A percentile compares a stretch with the other conserved stretches of the same genome.
Conservation (phyloP, 2,113 vertebrate genomes). For the Scomber scombrus region DNA sequence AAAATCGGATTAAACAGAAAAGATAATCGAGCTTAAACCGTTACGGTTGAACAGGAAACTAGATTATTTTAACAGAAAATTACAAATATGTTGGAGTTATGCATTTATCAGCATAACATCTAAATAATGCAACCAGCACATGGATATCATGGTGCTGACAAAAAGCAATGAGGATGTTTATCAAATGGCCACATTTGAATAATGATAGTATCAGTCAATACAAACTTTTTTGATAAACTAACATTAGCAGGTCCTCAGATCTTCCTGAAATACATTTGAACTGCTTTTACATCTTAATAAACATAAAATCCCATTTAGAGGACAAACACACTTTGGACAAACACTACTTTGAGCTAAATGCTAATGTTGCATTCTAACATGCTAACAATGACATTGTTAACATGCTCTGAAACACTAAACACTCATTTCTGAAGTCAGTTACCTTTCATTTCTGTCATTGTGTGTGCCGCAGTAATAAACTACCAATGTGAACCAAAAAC, state of each 20-base stretch:
- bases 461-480: no score
- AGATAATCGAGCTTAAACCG: slow-evolving; percentile 1
- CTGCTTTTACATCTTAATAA: neutral
- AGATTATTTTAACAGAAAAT: slow-evolving; percentile 15
- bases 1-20: neutral
- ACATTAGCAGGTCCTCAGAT: slow-evolving; percentile 12
- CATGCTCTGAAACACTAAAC: no score
- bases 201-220: slow-evolving; percentile 11
- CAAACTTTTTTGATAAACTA: slow-evolving; percentile 5
- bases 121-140: slow-evolving; percentile 26
- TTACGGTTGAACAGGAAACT: neutral
- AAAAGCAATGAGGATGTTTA: slow-evolving; percentile 31
- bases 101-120: slow-evolving; percentile 38
- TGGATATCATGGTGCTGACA: slow-evolving; percentile 18
- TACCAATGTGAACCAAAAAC: no score
- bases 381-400: no score
- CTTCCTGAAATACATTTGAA: slow-evolving; percentile 17
- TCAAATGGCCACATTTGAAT: slow-evolving; percentile 27
- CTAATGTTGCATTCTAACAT: no score
- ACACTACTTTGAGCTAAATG: no score
- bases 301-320: neutral
- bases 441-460: no score
- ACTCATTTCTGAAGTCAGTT: no score
- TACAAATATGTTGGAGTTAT: slow-evolving; percentile 19
- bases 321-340: no score